Base-by-base conservation (phyloP, 2,797 vertebrate species). In the Brotula barbata region DNA sequence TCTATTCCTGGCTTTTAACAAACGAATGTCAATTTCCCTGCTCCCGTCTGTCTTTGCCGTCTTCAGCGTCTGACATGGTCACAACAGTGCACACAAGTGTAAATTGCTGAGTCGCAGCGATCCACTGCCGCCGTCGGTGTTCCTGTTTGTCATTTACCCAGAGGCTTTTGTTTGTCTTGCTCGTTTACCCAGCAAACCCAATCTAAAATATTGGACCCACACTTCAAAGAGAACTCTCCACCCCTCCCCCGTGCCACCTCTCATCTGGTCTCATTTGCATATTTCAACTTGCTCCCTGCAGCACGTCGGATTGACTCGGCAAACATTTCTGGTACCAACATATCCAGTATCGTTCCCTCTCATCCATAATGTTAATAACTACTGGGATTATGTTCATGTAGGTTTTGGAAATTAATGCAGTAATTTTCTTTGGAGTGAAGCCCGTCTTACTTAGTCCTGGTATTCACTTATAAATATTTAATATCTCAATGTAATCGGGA, bases 221-320 rank as follows among this genome's bases (percentile, higher is more conserved):
- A 84, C 87, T 85, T 89, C 81, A 89, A 87, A 89, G 88, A 82
- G 68, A 78, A 71, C 73, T 58, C 68, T 63, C 68, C 25, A 4
- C 63, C 66, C 67, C 78, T 81, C 4, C 4, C 25, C 25, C 64
- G 58, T 17, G 7, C 46, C 58, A 57, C 53, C 68, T 59, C 63
- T 53, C 71, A 62, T 71, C 51, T 17, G 28, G 42, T 39, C 34
- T 64, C 39, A 68, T 89, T 88, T 87, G 73, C 83, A 87, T 89
- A 87, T 87, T 81, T 78, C 74, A 64, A 60, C 70, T 60, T 22
- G 6, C 69, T 74, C 68, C 71, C 59, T 45, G 50, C 65, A 43
- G 75, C 64, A 61, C 74, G 48, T 14, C 19, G 23, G 73, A 84
- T 78, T 78, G 77, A 78, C 73, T 84, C 19, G 6, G 83, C 83